Conservation (phyloP, 2,888 invertebrate genomes). For the Chrysolina americana region DNA sequence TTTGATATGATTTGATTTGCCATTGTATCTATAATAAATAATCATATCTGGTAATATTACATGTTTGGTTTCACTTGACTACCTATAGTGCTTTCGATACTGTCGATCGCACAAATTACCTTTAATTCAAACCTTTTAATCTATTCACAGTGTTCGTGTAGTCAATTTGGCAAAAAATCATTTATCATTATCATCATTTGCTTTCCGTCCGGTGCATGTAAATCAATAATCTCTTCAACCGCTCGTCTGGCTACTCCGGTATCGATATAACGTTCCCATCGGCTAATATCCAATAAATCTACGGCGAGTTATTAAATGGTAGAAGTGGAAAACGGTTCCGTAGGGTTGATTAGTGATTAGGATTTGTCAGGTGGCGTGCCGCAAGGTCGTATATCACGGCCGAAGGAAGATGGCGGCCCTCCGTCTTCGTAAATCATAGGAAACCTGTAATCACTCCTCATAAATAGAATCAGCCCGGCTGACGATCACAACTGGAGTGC, state of each 20-base stretch:
- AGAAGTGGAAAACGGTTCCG: conserved; percentile 33
- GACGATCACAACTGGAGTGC: conserved; percentile 44
- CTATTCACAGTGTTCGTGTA: neutral
- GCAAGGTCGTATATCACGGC: conserved; percentile 58
- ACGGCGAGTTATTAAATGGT: conserved; percentile 42
- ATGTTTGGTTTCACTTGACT: no score
- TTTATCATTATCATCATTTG: neutral
- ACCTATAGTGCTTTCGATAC: no score
- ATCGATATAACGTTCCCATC: conserved; percentile 29
- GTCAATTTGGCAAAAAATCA: neutral
- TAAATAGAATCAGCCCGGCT: conserved; percentile 58
- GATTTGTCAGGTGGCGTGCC: conserved; percentile 62
- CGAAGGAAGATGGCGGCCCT: conserved; percentile 58
- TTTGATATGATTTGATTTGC: no score
- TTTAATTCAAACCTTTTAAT: no score
- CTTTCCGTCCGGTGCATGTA: neutral
- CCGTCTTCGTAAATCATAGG: conserved; percentile 61
- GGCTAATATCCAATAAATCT: conserved; percentile 47
- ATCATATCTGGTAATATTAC: no score
- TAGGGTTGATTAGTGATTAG: conserved; percentile 58
- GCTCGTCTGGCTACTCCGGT: neutral
- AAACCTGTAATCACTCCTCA: conserved; percentile 62
- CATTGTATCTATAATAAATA: no score
- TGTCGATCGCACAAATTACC: no score
- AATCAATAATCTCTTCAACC: neutral